phyloP scores from a whole-genome alignment of 2,113 vertebrate genomes.

The Coturnix japonica region DNA sequence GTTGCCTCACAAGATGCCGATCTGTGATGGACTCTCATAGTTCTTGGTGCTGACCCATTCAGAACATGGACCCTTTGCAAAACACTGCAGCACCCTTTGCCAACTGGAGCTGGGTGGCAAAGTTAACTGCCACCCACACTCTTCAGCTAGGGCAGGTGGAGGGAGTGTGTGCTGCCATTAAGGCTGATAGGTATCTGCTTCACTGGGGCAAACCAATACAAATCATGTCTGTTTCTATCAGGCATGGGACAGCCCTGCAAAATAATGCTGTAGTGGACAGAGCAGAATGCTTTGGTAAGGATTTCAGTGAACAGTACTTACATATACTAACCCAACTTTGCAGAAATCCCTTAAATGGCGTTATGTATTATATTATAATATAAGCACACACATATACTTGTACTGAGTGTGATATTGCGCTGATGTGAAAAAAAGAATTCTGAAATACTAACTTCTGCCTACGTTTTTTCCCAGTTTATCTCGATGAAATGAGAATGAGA shows the following conservation, averaged over 20 bases:
- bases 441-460: not conserved
- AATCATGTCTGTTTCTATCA: not conserved
- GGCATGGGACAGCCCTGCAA: not conserved
- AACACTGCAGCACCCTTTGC: not conserved
- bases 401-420: not conserved
- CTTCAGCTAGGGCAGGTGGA: not conserved
- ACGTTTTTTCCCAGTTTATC: not conserved
- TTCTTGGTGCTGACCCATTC: not conserved
- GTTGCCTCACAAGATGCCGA: not conserved
- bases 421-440: not conserved
- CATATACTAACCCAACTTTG: not conserved
- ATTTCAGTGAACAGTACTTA: not conserved
- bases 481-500: not conserved
- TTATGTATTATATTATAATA: not conserved
- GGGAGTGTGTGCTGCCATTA: not conserved
- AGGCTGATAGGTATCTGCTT: not conserved
- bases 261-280: not conserved
- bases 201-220: not conserved
- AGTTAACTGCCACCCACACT: not conserved
- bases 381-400: not conserved
- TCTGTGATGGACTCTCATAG: not conserved
- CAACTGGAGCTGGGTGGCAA: not conserved
- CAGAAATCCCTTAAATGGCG: not conserved
- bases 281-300: not conserved
- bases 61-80: not conserved